phyloP scores from a whole-genome alignment of 2,888 invertebrate genomes.

The Oligia latruncula region DNA sequence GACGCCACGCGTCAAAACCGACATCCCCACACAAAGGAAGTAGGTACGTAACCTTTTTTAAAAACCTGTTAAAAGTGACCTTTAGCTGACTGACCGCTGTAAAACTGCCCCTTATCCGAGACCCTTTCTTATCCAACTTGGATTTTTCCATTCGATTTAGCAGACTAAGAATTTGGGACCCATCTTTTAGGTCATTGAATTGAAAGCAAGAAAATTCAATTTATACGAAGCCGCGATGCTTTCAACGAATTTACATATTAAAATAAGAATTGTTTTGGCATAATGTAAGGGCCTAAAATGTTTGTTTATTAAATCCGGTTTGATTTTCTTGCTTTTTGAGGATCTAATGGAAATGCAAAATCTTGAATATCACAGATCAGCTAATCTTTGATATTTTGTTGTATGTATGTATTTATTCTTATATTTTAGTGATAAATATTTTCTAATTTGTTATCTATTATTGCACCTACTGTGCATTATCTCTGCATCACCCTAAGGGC shows the following conservation, averaged over 20 bases:
- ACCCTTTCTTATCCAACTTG: slow-evolving; percentile 74
- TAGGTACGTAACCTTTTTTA: slow-evolving; percentile 67
- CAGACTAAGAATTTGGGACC: slow-evolving; percentile 70
- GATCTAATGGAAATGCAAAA: slow-evolving; percentile 1
- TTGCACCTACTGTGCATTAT: too few species aligned
- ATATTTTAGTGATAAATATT: too few species aligned
- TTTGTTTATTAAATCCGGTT: slow-evolving; percentile 59
- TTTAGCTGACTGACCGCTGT: slow-evolving; percentile 72
- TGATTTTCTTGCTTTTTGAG: slow-evolving; percentile 45
- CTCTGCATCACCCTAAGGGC: too few species aligned
- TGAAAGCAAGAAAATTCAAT: slow-evolving; percentile 75
- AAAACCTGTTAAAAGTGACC: slow-evolving; percentile 75
- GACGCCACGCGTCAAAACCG: slow-evolving; percentile 59
- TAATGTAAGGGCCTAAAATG: slow-evolving; percentile 57
- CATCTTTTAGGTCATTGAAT: slow-evolving; percentile 73
- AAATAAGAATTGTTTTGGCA: slow-evolving; percentile 67
- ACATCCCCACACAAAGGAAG: slow-evolving; percentile 67
- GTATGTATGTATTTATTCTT: too few species aligned
- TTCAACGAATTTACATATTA: slow-evolving; percentile 69
- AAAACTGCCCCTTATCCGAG: slow-evolving; percentile 71
- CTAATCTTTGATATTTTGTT: slow-evolving; percentile 21
- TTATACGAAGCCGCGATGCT: slow-evolving; percentile 68
- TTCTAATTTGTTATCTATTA: too few species aligned
- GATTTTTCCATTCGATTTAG: slow-evolving; percentile 79
- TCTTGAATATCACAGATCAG: neutral